Percentiles rank a stretch among this genome's conserved stretches.
Conservation (phyloP, 1,140 invertebrate genomes). For the Orius insidiosus region DNA sequence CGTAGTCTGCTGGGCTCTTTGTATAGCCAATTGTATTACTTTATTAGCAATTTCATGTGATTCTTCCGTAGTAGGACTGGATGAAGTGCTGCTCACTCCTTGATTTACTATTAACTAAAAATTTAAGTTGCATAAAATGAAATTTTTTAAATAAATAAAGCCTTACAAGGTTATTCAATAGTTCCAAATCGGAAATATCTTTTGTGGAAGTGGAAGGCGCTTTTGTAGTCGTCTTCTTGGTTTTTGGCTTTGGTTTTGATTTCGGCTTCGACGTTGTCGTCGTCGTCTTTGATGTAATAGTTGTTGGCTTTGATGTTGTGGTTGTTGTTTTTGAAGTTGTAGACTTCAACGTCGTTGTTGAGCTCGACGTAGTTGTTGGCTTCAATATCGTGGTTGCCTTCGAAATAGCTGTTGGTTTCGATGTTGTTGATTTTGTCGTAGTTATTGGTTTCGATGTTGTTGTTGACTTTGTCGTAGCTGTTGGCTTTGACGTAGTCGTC, state of each 20-base stretch:
- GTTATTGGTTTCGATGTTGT: constrained; percentile 1
- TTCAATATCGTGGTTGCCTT: too few species aligned
- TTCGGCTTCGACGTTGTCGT: constrained; percentile 9
- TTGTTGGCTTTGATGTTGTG: constrained; percentile 11
- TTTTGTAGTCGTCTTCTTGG: constrained; percentile 4
- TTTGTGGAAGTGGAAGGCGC: constrained; percentile 7
- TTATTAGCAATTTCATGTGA: constrained; percentile 3
- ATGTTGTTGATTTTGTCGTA: background rate
- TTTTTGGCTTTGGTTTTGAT: constrained; percentile 14
- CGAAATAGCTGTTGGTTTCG: constrained; percentile 3
- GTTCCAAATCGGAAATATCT: constrained; percentile 15
- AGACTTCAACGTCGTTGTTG: constrained; percentile 11
- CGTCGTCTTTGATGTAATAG: too few species aligned
- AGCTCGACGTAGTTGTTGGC: background rate
- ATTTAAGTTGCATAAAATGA: background rate
- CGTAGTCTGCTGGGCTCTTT: constrained; percentile 11
- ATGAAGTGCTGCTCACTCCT: background rate
- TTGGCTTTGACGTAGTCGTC: constrained; percentile 11
- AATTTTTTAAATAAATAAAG: too few species aligned
- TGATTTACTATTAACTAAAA: background rate
- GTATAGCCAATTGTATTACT: constrained; percentile 16
- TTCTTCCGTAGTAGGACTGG: background rate
- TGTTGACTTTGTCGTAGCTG: constrained; percentile 6
- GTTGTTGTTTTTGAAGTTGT: too few species aligned
- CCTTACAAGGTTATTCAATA: constrained; percentile 18